Base-by-base conservation (phyloP, 2,888 invertebrate species). In the Chironomus riparius region DNA sequence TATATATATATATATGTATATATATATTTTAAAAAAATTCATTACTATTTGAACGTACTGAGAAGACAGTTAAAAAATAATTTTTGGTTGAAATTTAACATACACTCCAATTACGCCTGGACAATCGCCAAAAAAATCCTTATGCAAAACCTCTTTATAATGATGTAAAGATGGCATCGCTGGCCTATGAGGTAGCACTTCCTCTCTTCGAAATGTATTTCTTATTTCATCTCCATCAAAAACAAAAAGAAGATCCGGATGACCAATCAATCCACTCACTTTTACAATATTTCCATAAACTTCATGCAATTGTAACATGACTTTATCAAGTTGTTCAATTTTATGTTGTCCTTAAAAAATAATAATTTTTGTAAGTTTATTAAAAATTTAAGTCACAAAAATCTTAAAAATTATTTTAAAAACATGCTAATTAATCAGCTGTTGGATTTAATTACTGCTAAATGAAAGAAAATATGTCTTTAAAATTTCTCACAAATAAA, bases 81-180 rank as follows among this genome's bases (percentile, higher is more conserved):
- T 47, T 47, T 3, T 24, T 24, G 3, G 3, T 24, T 24, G 22
- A 24, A 24, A 24, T 24, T 75, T 3, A 50, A 48, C 77, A 87
- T 87, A 91, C 91, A 91, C 89, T 82, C 91, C 91, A 80, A 91
- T 91, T 78, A 91, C 85, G 62, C 91, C 91, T 12, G 90, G 89
- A 79, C 88, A 89, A 73, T 90, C 88, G 6, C 89, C 89, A 80
- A 91, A 91, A 81, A 91, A 91, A 75, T 90, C 89, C 79, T 86
- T 88, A 70, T 90, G 86, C 78, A 91, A 82, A 77, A 88, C 87
- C 79, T 89, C 88, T 80, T 91, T 91, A 81, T 91, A 91, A 82
- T 91, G 90, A 79, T 87, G 88, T 72, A 91, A 84, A 38, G 91
- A 91, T 10, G 91, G 91, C 85, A 91, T 91, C 56, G 90, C 90